Percentiles rank a stretch among this genome's conserved stretches.
Conservation (phyloP, 2,113 vertebrate genomes). For the Turdus rufiventris region DNA sequence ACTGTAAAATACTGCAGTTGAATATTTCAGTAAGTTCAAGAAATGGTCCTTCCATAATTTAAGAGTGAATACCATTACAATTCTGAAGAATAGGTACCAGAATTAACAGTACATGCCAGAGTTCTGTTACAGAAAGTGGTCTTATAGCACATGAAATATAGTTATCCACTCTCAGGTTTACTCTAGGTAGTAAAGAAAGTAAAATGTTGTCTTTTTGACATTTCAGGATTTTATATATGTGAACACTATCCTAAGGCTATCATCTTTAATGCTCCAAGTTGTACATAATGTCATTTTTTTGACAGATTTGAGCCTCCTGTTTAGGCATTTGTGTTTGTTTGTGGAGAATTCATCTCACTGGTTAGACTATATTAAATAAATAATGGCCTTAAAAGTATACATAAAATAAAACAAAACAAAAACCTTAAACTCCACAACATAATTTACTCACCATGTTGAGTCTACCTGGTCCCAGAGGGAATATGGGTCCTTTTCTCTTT, state of each 20-base stretch:
- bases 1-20: background rate
- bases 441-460: background rate
- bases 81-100: background rate
- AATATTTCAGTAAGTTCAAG: background rate
- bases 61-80: background rate
- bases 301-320: background rate
- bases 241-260: background rate
- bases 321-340: background rate
- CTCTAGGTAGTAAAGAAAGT: background rate
- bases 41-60: background rate
- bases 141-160: accelerated
- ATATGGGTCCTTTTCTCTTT: background rate
- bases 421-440: background rate
- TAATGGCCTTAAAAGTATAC: background rate
- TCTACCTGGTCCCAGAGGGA: background rate
- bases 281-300: background rate
- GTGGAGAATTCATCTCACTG: background rate
- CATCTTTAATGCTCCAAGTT: background rate
- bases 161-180: background rate
- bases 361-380: background rate
- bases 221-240: background rate
- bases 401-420: background rate
- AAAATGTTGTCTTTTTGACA: background rate
- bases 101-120: background rate
- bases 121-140: background rate